phyloP scores from a whole-genome alignment of 2,888 invertebrate species.

The Labia minor region DNA sequence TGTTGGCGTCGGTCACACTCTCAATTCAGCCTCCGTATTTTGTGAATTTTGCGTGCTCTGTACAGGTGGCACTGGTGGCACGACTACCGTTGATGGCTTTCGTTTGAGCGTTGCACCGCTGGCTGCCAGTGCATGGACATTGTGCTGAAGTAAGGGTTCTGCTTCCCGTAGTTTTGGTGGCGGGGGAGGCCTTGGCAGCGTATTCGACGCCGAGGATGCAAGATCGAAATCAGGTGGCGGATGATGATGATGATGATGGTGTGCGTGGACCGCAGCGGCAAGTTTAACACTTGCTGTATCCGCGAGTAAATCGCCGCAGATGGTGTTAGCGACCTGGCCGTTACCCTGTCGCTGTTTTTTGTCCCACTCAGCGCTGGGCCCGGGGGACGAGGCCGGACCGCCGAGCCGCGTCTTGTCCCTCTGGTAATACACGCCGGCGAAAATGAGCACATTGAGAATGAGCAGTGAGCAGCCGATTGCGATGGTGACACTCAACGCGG shows the following conservation, averaged over 20 bases:
- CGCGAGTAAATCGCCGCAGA: conserved; percentile 59
- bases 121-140: not conserved
- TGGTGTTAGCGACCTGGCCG: conserved; percentile 79
- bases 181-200: conserved; percentile 58
- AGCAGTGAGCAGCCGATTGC: conserved; percentile 88
- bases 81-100: not conserved
- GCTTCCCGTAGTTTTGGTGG: conserved; percentile 46
- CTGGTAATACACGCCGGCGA: conserved; percentile 90
- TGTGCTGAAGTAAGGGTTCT: not conserved
- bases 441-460: conserved; percentile 83
- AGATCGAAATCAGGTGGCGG: conserved; percentile 78
- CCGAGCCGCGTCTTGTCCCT: conserved; percentile 65
- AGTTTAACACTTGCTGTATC: conserved; percentile 14
- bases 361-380: conserved; percentile 29
- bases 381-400: conserved; percentile 45
- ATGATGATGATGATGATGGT: conserved; percentile 64
- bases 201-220: conserved; percentile 44
- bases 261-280: conserved; percentile 49
- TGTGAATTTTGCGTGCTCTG: not conserved
- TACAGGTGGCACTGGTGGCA: not conserved
- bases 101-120: not conserved
- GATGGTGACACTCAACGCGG: conserved; percentile 83
- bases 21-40: not conserved
- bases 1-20: not conserved
- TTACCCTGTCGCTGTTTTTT: conserved; percentile 65